A percentile compares a stretch with the other conserved stretches of the same genome.
phyloP scores from a whole-genome alignment of 1,140 invertebrate species.

The Nylanderia fulva region DNA sequence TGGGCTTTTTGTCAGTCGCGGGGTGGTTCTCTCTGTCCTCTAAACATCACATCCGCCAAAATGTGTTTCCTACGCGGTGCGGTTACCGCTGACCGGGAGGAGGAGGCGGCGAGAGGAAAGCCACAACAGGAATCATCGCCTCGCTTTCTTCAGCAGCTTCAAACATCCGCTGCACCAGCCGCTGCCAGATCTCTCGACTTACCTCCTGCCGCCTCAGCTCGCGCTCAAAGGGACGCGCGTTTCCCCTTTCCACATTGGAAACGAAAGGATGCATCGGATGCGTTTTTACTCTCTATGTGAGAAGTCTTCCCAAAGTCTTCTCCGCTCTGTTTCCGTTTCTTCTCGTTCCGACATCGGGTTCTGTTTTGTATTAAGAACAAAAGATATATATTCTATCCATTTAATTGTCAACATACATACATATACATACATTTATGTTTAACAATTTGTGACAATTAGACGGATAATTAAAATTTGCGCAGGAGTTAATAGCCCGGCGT shows the following conservation, averaged over 20 bases:
- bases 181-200: constrained; percentile 70
- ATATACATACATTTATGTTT: too few relatives aligned
- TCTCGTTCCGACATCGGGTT: not conserved
- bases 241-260: constrained; percentile 43
- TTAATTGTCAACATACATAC: not conserved
- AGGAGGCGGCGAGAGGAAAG: constrained; percentile 54
- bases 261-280: constrained; percentile 44
- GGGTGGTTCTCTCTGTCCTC: constrained; percentile 60
- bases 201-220: constrained; percentile 48
- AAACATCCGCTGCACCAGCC: constrained; percentile 80
- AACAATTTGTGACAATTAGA: too few relatives aligned
- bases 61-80: constrained; percentile 66
- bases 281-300: constrained; percentile 6
- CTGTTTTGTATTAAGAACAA: not conserved
- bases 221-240: constrained; percentile 47
- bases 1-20: constrained; percentile 70
- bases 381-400: not conserved
- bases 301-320: constrained; percentile 6
- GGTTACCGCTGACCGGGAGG: constrained; percentile 48
- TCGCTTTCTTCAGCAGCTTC: constrained; percentile 70
- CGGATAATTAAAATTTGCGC: not conserved
- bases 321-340: constrained; percentile 27
- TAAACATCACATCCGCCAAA: constrained; percentile 82
- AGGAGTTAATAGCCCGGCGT: too few relatives aligned
- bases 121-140: constrained; percentile 71